Evolutionary conservation across 2,113 vertebrate species (phyloP).

Genomic region (Zootoca vivipara): DNA sequence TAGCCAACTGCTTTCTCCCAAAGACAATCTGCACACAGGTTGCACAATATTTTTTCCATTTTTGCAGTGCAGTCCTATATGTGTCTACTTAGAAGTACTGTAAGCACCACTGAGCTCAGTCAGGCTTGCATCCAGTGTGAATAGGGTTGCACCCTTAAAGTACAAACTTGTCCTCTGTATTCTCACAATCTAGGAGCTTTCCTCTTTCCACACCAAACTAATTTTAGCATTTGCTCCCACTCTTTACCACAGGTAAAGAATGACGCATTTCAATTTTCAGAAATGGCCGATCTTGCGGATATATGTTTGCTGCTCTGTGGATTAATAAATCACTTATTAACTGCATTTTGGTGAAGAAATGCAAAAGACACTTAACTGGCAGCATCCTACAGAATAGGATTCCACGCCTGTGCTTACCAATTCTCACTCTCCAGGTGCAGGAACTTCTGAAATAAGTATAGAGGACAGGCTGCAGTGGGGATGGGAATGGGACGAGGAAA

Average conservation of each 20-base stretch:
- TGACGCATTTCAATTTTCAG: not conserved
- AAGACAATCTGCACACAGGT: not conserved
- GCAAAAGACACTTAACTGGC: not conserved
- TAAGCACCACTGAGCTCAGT: no score
- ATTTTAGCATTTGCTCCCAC: not conserved
- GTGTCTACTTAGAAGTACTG: no score
- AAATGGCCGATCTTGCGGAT: not conserved
- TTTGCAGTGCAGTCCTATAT: no score
- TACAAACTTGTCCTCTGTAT: not conserved
- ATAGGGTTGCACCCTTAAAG: no score
- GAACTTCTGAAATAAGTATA: slow-evolving; percentile 97
- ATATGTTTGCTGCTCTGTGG: slow-evolving; percentile 42
- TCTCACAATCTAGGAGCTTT: not conserved
- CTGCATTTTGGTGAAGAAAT: not conserved
- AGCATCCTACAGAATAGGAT: not conserved
- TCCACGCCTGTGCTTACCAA: slow-evolving; percentile 80
- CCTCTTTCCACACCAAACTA: not conserved
- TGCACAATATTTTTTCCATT: not conserved
- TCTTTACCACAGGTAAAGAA: not conserved
- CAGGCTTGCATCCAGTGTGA: no score
- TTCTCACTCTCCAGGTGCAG: slow-evolving; percentile 96
- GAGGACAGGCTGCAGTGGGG: slow-evolving; percentile 84
- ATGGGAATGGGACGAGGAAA: not conserved
- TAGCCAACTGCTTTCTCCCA: not conserved
- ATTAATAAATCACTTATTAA: slow-evolving; percentile 58